Conservation (phyloP, 2,888 invertebrate genomes). For the Palloptera scutellata region DNA sequence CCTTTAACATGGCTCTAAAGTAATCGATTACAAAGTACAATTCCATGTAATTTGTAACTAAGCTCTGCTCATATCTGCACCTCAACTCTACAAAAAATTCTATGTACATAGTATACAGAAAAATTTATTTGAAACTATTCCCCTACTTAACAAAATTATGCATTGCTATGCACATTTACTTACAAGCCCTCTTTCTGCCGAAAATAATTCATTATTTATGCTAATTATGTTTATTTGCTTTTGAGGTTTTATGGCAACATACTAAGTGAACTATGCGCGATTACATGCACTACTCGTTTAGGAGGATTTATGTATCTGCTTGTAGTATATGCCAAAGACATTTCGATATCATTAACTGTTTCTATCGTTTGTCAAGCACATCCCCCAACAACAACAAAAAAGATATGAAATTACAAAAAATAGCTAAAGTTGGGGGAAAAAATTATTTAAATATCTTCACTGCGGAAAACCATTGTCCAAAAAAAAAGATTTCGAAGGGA, state of each 20-base stretch:
- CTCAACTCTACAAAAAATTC: too few relatives aligned
- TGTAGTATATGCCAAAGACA: too few relatives aligned
- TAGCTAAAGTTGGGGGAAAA: conserved; percentile 39
- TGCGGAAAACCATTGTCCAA: conserved; percentile 33
- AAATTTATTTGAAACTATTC: conserved; percentile 28
- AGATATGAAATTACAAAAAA: conserved; percentile 4
- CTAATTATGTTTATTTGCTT: not conserved
- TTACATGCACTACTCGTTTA: not conserved
- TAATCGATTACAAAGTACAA: too few relatives aligned
- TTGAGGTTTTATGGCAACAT: not conserved
- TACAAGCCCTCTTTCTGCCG: not conserved
- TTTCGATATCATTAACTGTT: too few relatives aligned
- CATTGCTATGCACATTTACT: too few relatives aligned
- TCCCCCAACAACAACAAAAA: not conserved
- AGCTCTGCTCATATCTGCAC: too few relatives aligned
- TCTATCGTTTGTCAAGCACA: too few relatives aligned
- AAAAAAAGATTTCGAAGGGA: too few relatives aligned
- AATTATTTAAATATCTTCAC: conserved; percentile 53
- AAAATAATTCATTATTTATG: conserved; percentile 6
- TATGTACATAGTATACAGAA: too few relatives aligned
- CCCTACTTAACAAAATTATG: not conserved
- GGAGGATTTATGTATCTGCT: too few relatives aligned
- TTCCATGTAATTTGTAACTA: too few relatives aligned
- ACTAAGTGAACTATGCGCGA: not conserved
- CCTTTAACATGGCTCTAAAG: too few relatives aligned